Percentiles rank a stretch among this genome's conserved stretches.
Conservation (phyloP, 2,888 invertebrate species). For the Ennomos quercinarius region DNA sequence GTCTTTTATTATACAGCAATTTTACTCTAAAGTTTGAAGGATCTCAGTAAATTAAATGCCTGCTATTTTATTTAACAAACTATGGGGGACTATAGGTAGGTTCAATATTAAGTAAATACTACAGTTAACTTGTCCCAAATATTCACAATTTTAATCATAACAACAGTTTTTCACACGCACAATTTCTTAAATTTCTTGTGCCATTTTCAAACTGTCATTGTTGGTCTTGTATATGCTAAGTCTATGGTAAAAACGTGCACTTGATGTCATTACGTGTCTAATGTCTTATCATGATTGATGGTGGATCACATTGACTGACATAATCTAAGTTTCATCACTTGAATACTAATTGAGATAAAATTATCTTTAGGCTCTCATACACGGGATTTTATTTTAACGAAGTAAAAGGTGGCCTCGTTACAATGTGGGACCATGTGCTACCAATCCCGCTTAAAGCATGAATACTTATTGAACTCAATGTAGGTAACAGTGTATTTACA, state of each 20-base stretch:
- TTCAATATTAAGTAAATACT: too few relatives aligned
- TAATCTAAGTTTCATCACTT: constrained; percentile 48
- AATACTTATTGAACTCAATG: constrained; percentile 32
- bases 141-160: too few relatives aligned
- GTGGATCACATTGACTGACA: constrained; percentile 55
- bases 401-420: constrained; percentile 30
- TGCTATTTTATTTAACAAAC: too few relatives aligned
- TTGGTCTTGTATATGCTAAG: too few relatives aligned
- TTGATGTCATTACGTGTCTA: constrained; percentile 58
- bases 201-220: too few relatives aligned
- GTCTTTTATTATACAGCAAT: too few relatives aligned
- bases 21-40: too few relatives aligned
- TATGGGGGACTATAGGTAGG: too few relatives aligned
- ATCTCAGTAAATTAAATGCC: too few relatives aligned
- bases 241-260: constrained; percentile 47
- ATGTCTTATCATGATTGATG: constrained; percentile 66
- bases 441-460: constrained; percentile 27
- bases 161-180: too few relatives aligned
- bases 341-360: constrained; percentile 55
- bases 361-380: constrained; percentile 36
- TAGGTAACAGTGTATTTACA: constrained; percentile 30
- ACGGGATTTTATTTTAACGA: constrained; percentile 34
- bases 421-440: constrained; percentile 27
- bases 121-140: too few relatives aligned
- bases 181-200: too few relatives aligned